These are phyloP conservation scores for Yasuhikotakia modesta DNA, from an alignment of 2,797 vertebrate species.

Conservation along the genomic window DNA sequence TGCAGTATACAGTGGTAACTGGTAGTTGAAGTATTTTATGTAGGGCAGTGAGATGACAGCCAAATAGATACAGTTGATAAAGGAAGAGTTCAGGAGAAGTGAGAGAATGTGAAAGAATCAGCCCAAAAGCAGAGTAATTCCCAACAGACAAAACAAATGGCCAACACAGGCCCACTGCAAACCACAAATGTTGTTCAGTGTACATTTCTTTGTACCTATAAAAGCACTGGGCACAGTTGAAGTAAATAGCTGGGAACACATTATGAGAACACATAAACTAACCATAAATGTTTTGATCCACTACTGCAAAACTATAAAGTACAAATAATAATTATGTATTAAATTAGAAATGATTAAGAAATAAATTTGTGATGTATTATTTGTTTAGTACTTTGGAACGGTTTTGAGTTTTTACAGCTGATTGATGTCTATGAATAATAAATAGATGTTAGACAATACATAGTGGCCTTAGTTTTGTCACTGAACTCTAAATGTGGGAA, in stretches of 20 bases:
- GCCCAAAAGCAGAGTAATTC: constrained; percentile 83
- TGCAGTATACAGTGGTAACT: constrained; percentile 75
- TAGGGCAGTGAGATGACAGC: constrained; percentile 81
- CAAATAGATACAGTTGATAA: constrained; percentile 70
- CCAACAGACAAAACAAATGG: constrained; percentile 76
- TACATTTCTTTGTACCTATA: constrained; percentile 81
- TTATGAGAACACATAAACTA: neutral
- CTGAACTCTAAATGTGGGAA: constrained; percentile 13
- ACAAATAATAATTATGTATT: neutral
- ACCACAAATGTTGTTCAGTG: constrained; percentile 74
- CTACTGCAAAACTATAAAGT: neutral
- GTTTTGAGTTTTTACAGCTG: no score
- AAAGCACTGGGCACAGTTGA: neutral
- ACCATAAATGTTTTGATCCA: neutral
- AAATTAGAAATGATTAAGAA: neutral
- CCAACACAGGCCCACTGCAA: constrained; percentile 82
- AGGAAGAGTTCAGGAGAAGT: neutral
- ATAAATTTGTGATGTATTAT: no score
- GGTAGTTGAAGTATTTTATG: constrained; percentile 84
- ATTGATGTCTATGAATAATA: no score
- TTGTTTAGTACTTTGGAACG: no score
- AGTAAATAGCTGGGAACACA: neutral
- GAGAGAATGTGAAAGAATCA: constrained; percentile 53
- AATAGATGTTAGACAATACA: no score
- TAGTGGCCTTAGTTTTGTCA: neutral